A percentile compares a stretch with the other conserved stretches of the same genome.
Evolutionary conservation across 2,888 invertebrate genomes (phyloP).

Genomic region (Erynnis tages): DNA sequence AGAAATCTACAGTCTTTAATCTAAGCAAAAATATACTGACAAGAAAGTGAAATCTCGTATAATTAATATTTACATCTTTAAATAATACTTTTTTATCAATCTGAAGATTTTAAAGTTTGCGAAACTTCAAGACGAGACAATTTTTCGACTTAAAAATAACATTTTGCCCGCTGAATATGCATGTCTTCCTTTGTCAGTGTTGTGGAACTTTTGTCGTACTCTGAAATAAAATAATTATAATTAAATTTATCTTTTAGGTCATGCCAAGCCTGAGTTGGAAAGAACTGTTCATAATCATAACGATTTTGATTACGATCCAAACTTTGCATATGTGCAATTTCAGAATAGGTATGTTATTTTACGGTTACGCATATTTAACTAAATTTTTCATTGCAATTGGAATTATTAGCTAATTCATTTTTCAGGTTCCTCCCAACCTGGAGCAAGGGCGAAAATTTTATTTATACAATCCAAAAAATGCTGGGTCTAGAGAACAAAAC

Average conservation of each 20-base stretch:
- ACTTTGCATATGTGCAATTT: conserved; percentile 89
- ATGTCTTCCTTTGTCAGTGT: conserved; percentile 18
- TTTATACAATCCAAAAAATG: conserved; percentile 85
- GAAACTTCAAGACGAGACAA: too few species aligned
- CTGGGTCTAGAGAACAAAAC: conserved; percentile 84
- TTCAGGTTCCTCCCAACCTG: conserved; percentile 78
- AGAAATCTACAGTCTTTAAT: background rate
- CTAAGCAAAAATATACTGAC: too few species aligned
- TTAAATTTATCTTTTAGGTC: conserved; percentile 12
- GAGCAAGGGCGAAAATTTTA: conserved; percentile 88
- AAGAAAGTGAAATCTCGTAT: too few species aligned
- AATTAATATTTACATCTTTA: too few species aligned
- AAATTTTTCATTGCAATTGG: conserved; percentile 1
- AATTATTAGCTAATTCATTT: too few species aligned
- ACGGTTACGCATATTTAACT: too few species aligned
- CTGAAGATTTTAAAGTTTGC: too few species aligned
- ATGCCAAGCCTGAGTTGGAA: conserved; percentile 27
- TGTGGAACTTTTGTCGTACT: background rate
- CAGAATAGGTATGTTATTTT: conserved; percentile 82
- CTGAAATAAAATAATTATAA: background rate
- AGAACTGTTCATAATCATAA: conserved; percentile 70
- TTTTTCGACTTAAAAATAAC: too few species aligned
- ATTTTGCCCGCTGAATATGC: conserved; percentile 12
- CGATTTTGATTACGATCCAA: conserved; percentile 86
- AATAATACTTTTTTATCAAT: too few species aligned